Percentiles rank a stretch among this genome's conserved stretches.
Evolutionary conservation across 1,140 invertebrate species (phyloP).

Genomic region (Formica exsecta): DNA sequence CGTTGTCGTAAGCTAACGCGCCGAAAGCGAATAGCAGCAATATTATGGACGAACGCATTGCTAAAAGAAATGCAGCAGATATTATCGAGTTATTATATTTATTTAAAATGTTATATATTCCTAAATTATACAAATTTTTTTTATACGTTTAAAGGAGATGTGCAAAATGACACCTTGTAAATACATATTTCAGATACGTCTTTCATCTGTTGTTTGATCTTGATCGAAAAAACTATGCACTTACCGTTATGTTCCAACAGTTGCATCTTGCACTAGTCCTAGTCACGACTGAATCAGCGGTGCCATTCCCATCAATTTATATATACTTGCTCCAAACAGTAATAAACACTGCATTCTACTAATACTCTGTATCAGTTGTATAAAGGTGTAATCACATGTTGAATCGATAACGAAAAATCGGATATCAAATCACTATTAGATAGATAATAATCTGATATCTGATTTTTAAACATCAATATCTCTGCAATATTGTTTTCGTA

Average conservation of each 20-base stretch:
- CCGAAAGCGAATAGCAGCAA: background rate
- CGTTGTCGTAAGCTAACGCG: background rate
- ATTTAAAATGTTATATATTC: background rate
- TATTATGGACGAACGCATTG: constrained; percentile 21
- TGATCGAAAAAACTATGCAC: constrained; percentile 20
- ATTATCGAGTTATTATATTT: background rate
- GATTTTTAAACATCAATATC: no score
- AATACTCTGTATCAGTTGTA: background rate
- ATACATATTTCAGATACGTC: background rate
- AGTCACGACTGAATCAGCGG: background rate
- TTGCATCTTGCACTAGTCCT: constrained; percentile 32
- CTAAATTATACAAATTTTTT: background rate
- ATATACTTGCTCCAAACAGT: constrained; percentile 16
- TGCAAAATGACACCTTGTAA: background rate
- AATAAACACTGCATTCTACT: background rate
- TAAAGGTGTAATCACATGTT: no score
- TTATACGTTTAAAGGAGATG: background rate
- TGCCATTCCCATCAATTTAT: constrained; percentile 4
- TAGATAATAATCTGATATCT: no score
- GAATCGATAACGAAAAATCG: no score
- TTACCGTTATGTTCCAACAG: constrained; percentile 16
- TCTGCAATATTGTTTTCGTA: no score
- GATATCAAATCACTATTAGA: no score
- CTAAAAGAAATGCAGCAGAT: background rate
- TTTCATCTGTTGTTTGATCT: constrained; percentile 1